Percentiles rank a stretch among this genome's conserved stretches.
Conservation (phyloP, 1,140 invertebrate genomes). For the Drosophila seguyi region DNA sequence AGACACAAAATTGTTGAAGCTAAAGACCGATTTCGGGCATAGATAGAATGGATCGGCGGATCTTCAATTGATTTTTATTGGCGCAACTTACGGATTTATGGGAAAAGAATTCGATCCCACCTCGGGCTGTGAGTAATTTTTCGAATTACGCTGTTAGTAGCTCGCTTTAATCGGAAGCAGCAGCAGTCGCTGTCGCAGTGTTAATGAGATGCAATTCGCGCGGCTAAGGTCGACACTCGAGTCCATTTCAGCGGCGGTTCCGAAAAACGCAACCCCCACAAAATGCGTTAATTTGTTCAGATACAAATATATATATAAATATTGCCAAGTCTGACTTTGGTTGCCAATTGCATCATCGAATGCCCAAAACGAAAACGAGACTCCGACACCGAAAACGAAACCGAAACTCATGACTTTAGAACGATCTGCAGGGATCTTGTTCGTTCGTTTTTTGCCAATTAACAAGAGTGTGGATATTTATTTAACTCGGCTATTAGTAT, state of each 20-base stretch:
- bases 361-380: conserved; percentile 22
- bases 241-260: conserved; percentile 11
- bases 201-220: conserved; percentile 52
- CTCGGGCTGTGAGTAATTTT: conserved; percentile 18
- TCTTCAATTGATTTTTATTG: conserved; percentile 44
- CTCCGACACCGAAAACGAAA: conserved; percentile 12
- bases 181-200: conserved; percentile 54
- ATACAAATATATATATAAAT: background rate
- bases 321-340: conserved; percentile 20
- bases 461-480: conserved; percentile 62
- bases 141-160: conserved; percentile 14
- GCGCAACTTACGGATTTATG: conserved; percentile 11
- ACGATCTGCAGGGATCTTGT: conserved; percentile 31
- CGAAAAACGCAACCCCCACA: conserved; percentile 21
- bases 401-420: conserved; percentile 33
- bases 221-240: conserved; percentile 28
- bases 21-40: conserved; percentile 21
- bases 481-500: conserved; percentile 58
- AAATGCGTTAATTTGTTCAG: conserved; percentile 28
- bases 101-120: conserved; percentile 25
- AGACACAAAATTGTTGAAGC: conserved; percentile 36
- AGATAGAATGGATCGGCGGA: conserved; percentile 10
- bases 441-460: conserved; percentile 57
- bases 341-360: conserved; percentile 54
- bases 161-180: conserved; percentile 55